These are phyloP conservation scores for Eledona agricola DNA, from an alignment of 2,888 invertebrate genomes.

Conservation along the genomic window DNA sequence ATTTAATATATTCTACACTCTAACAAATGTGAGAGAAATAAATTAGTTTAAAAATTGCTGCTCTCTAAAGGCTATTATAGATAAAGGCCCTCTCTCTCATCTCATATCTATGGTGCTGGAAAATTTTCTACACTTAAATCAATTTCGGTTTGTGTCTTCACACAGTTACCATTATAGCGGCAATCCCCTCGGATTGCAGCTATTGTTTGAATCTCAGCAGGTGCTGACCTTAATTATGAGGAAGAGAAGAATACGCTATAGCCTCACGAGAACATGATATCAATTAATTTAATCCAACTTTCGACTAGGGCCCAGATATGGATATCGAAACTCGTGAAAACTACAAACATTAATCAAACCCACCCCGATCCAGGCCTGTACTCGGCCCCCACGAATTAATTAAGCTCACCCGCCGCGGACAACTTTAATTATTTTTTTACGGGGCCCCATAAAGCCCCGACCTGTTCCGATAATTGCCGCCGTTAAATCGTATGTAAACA, in stretches of 20 bases:
- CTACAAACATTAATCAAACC: constrained; percentile 23
- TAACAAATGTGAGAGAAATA: no score
- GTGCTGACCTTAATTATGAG: constrained; percentile 18
- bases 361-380: constrained; percentile 4
- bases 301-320: constrained; percentile 16
- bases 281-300: constrained; percentile 27
- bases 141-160: no score
- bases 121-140: no score
- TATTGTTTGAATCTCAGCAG: constrained; percentile 10
- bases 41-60: no score
- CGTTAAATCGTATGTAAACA: background rate
- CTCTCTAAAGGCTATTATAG: no score
- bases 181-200: no score
- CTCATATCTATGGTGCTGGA: no score
- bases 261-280: constrained; percentile 21
- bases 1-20: no score
- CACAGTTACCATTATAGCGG: no score
- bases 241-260: constrained; percentile 5
- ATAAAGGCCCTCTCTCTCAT: no score
- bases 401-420: background rate
- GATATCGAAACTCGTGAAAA: constrained; percentile 23
- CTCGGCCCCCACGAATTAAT: constrained; percentile 9
- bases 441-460: background rate
- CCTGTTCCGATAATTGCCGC: background rate
- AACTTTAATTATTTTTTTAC: constrained; percentile 4